Conservation (phyloP, 2,797 vertebrate species). For the Coluber constrictor region DNA sequence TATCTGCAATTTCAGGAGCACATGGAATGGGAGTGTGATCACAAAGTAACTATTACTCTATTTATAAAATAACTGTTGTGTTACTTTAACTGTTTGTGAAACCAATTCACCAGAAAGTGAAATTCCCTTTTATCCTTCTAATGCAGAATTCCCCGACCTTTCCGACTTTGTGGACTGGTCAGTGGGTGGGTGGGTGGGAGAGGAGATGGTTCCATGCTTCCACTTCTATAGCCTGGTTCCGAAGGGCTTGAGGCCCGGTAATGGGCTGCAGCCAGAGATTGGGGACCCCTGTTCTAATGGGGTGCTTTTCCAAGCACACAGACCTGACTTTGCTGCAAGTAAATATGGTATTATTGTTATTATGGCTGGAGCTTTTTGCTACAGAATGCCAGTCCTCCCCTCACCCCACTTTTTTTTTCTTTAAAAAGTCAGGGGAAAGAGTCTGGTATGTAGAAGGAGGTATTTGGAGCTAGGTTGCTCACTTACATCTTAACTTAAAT, state of each 20-base stretch:
- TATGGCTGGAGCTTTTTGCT: not conserved
- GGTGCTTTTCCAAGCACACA: not conserved
- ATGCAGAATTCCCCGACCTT: not conserved
- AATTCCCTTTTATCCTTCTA: not conserved
- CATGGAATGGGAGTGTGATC: not conserved
- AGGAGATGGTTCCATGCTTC: not conserved
- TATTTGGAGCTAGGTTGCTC: not conserved
- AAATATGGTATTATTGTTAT: not conserved
- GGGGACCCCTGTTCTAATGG: not conserved
- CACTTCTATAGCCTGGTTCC: not conserved
- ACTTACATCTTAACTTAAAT: not conserved
- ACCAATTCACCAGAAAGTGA: not conserved
- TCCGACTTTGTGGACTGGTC: not conserved
- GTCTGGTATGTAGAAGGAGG: not conserved
- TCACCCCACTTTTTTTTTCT: not conserved
- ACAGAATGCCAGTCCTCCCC: not conserved
- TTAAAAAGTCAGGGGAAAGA: not conserved
- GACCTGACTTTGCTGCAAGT: not conserved
- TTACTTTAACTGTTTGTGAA: not conserved
- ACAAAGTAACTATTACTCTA: not conserved
- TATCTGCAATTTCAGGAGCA: not conserved
- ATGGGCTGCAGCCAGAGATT: accelerated
- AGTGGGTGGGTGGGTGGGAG: not conserved
- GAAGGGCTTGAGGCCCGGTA: not conserved
- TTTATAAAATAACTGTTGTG: not conserved